Evolutionary conservation across 2,888 invertebrate genomes (phyloP).

Genomic region (Argyresthia goedartella): DNA sequence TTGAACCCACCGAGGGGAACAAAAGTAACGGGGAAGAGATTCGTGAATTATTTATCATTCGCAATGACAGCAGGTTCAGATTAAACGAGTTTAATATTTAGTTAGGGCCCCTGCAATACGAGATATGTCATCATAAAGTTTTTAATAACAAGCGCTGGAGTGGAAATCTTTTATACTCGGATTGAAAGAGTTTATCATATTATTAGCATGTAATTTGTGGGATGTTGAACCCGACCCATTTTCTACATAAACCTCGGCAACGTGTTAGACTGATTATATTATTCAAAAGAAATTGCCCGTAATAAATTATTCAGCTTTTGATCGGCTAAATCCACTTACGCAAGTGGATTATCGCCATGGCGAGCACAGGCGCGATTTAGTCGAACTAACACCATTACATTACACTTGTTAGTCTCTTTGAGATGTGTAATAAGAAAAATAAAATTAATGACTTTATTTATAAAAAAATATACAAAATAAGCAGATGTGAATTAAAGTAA

Average conservation of each 20-base stretch:
- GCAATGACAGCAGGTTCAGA: constrained; percentile 17
- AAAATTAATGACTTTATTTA: too few relatives aligned
- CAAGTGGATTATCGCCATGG: neutral
- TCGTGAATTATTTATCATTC: constrained; percentile 23
- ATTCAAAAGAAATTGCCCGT: neutral
- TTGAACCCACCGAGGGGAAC: constrained; percentile 24
- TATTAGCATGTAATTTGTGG: neutral
- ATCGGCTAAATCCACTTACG: constrained; percentile 1
- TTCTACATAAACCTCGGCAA: neutral
- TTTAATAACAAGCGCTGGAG: neutral
- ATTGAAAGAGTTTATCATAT: neutral
- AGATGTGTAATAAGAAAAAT: too few relatives aligned
- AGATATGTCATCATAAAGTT: neutral
- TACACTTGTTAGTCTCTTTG: too few relatives aligned
- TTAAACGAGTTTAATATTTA: constrained; percentile 24
- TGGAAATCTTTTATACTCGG: neutral
- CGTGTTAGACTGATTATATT: neutral
- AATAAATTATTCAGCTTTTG: neutral
- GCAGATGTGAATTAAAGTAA: too few relatives aligned
- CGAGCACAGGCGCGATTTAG: neutral
- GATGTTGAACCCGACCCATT: neutral
- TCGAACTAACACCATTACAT: too few relatives aligned
- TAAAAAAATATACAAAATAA: too few relatives aligned
- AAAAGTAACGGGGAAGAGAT: constrained; percentile 13
- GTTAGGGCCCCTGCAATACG: constrained; percentile 5